A percentile compares a stretch with the other conserved stretches of the same genome.
phyloP scores from a whole-genome alignment of 2,797 vertebrate genomes.

The Melanotaenia trifasciata region DNA sequence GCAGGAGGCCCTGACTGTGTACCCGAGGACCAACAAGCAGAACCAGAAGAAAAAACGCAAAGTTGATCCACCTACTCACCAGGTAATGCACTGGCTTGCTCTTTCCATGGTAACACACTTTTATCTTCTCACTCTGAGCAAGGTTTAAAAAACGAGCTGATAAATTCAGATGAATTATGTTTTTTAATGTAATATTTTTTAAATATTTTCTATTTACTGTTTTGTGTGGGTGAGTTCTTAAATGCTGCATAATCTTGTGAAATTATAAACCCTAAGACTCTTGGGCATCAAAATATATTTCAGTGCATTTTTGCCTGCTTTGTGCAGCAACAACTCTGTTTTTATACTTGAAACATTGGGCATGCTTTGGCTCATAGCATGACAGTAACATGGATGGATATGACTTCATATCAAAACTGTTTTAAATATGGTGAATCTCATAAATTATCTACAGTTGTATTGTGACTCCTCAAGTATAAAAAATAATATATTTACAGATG shows the following conservation, averaged over 20 bases:
- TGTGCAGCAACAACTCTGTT: too few species aligned
- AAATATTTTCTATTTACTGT: not conserved
- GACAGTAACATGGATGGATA: not conserved
- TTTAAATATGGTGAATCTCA: not conserved
- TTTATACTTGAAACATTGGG: not conserved
- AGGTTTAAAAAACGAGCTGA: not conserved
- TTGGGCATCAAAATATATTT: not conserved
- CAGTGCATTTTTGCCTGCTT: not conserved
- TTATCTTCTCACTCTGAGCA: not conserved
- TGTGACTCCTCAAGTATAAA: constrained; percentile 11
- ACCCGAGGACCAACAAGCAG: constrained; percentile 96
- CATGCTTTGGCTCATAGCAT: not conserved
- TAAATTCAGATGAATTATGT: not conserved
- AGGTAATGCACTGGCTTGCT: constrained; percentile 82
- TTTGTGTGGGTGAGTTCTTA: not conserved
- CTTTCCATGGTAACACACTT: not conserved
- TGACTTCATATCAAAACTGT: not conserved
- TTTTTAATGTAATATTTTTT: not conserved
- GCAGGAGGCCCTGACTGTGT: constrained; percentile 94
- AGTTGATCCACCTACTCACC: constrained; percentile 93
- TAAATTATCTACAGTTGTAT: constrained; percentile 3
- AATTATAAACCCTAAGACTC: not conserved
- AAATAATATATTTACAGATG: constrained; percentile 15
- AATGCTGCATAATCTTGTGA: not conserved
- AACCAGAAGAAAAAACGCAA: constrained; percentile 99